Evolutionary conservation across 2,113 vertebrate genomes (phyloP), one percentile per base, ranked within the genome.

Genomic region (Tapirus terrestris): DNA sequence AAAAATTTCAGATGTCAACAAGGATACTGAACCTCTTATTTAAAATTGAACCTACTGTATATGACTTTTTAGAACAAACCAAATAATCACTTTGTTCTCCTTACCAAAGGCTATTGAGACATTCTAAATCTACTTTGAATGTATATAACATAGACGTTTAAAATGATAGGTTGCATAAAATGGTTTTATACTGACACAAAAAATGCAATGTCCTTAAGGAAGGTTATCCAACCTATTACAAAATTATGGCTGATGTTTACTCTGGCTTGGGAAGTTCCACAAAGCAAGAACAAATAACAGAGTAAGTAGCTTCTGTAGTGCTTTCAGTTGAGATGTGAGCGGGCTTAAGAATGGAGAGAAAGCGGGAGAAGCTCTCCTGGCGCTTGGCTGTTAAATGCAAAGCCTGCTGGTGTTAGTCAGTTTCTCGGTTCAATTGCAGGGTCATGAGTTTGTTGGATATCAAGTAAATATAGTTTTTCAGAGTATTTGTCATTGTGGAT

Each of bases 91-190:
- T 89, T 97, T 67, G 27, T 77, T 95, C 67, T 51, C 29, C 83
- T 68, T 72, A 70, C 33, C 29, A 29, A 39, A 90, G 89, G 70
- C n/a, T 48, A 43, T 65, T 2, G 20, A 56, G 61, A n/a, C 29
- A 70, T 89, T 93, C 25, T 58, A 85, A 95, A 79, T 93, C 48
- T 85, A 63, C 43, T 88, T 89, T 93, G 76, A 73, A 45, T 39
- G 21, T 39, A 31, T 39, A 5, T 39, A 60, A 88, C 51, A 61
- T 36, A 45, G 48, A 73, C 39, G 29, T 86, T 94, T 68, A 94
- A 92, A 89, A 83, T 39, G 13, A 31, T 75, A 14, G 12, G 18
- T 87, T 58, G n/a, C 33, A 51, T 73, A 51, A 89, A 73, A 76
- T 18, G n/a, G 9, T 68, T 94, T 94, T 82, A 56, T 45, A 67